Evolutionary conservation across 2,888 invertebrate genomes (phyloP).

Genomic region (Eudemis profundana): DNA sequence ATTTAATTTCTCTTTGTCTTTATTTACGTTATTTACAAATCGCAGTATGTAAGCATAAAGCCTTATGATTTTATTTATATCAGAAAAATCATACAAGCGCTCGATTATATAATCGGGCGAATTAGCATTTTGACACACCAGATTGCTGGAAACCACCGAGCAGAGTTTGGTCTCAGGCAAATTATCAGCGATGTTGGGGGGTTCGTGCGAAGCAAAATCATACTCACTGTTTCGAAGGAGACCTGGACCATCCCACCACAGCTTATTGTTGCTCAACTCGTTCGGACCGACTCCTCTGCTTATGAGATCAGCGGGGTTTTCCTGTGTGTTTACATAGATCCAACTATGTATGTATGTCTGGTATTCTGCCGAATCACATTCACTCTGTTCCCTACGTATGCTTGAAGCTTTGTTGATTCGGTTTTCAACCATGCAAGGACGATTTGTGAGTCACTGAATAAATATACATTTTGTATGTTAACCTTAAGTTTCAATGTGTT

Average conservation of each 20-base stretch:
- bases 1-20: background rate
- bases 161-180: constrained; percentile 32
- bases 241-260: constrained; percentile 40
- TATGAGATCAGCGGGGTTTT: constrained; percentile 44
- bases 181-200: background rate
- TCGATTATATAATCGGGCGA: too few species aligned
- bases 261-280: background rate
- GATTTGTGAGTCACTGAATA: constrained; percentile 44
- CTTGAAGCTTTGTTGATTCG: constrained; percentile 30
- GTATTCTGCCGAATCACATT: constrained; percentile 32
- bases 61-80: constrained; percentile 44
- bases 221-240: constrained; percentile 24
- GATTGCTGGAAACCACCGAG: background rate
- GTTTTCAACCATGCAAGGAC: constrained; percentile 44
- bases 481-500: constrained; percentile 18
- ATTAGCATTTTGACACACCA: background rate
- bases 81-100: constrained; percentile 36
- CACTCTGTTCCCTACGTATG: constrained; percentile 47
- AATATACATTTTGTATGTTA: constrained; percentile 22
- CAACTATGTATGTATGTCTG: too few species aligned
- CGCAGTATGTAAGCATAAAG: constrained; percentile 43
- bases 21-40: constrained; percentile 28
- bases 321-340: constrained; percentile 36
- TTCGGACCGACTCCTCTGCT: constrained; percentile 40
- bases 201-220: background rate